These are phyloP conservation scores for Notoglanidium macrostoma DNA, from an alignment of 2,797 vertebrate species.

Conservation along the genomic window DNA sequence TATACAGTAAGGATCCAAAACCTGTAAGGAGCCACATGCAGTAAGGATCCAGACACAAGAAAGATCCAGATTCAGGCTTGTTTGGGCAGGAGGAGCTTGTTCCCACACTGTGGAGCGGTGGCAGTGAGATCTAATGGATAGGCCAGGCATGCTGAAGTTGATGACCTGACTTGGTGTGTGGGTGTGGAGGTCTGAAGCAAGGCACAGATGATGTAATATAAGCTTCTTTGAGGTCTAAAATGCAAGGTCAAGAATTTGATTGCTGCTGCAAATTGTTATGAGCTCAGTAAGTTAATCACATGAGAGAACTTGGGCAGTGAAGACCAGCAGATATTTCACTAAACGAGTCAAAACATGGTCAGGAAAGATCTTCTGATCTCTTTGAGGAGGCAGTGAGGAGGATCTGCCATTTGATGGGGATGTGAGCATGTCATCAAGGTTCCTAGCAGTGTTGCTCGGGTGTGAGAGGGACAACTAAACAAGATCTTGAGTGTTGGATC, in stretches of 20 bases:
- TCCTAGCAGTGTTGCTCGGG: neutral
- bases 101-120: neutral
- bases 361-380: neutral
- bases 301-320: neutral
- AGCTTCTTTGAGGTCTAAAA: neutral
- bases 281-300: neutral
- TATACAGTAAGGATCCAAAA: neutral
- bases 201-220: neutral
- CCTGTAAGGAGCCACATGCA: neutral
- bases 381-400: neutral
- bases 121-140: neutral
- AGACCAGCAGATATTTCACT: neutral
- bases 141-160: neutral
- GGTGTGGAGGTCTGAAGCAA: neutral
- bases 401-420: neutral
- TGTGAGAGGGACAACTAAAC: neutral
- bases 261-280: neutral
- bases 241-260: slow-evolving; percentile 7
- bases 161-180: neutral
- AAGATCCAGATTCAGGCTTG: neutral
- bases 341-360: slow-evolving; percentile 14
- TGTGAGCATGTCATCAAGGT: neutral
- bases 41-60: neutral
- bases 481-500: neutral
- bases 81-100: neutral